A percentile compares a stretch with the other conserved stretches of the same genome.
These are phyloP conservation scores for Tolypeutes matacus DNA, from an alignment of 2,797 vertebrate genomes.

Conservation along the genomic window DNA sequence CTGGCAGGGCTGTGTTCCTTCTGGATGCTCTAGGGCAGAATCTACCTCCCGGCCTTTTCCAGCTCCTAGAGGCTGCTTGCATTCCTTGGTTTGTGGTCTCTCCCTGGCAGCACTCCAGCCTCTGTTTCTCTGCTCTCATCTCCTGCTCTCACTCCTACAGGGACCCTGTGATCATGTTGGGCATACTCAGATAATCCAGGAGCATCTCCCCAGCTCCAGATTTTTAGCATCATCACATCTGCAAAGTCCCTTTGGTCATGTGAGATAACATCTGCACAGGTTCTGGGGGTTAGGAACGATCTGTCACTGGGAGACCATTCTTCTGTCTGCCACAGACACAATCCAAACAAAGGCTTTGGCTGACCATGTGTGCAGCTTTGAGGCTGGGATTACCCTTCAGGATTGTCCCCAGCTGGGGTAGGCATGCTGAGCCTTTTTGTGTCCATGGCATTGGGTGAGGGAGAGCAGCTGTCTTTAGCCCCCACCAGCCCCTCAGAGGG, in stretches of 20 bases:
- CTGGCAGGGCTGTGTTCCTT: background rate
- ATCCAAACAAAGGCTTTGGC: background rate
- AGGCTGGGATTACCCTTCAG: background rate
- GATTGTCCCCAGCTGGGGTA: background rate
- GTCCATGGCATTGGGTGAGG: background rate
- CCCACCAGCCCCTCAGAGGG: background rate
- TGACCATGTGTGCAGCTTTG: background rate
- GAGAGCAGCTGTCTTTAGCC: background rate
- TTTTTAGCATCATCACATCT: background rate
- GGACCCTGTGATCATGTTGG: background rate
- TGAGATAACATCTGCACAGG: background rate
- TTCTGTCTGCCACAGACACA: background rate
- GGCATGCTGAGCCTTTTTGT: background rate
- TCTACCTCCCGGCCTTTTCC: background rate
- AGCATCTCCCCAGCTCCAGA: background rate
- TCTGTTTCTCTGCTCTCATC: background rate
- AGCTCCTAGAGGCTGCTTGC: background rate
- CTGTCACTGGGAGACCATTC: background rate
- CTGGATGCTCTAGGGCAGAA: background rate
- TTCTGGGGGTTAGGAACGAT: background rate
- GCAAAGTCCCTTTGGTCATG: background rate
- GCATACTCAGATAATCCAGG: background rate
- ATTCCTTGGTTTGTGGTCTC: background rate
- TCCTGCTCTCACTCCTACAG: background rate
- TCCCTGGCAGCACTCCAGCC: background rate